phyloP scores from a whole-genome alignment of 2,888 invertebrate species.

The Caenorhabditis angaria region DNA sequence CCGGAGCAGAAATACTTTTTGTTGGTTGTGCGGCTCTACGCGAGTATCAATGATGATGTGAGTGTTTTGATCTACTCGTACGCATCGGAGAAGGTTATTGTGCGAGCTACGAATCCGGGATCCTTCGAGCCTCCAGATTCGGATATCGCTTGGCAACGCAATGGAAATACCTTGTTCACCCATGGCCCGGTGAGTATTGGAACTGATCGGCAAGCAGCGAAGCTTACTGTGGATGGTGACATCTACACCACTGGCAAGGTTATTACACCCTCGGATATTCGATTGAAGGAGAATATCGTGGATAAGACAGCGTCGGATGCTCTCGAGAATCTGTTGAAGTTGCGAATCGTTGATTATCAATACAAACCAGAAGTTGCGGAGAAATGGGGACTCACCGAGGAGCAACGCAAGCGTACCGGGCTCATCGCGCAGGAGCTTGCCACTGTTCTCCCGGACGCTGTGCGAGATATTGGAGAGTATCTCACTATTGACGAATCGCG shows the following conservation, averaged over 20 bases:
- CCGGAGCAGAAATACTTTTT: conserved; percentile 85
- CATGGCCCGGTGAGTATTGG: conserved; percentile 91
- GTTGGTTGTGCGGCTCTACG: conserved; percentile 78
- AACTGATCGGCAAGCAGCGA: conserved; percentile 84
- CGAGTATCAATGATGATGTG: conserved; percentile 73
- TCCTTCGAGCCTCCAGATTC: conserved; percentile 93
- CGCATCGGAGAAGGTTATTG: conserved; percentile 94
- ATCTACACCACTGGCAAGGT: conserved; percentile 86
- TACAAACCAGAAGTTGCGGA: conserved; percentile 82
- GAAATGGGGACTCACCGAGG: conserved; percentile 82
- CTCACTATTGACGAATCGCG: conserved; percentile 96
- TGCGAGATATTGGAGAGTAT: conserved; percentile 88
- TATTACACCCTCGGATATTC: conserved; percentile 90
- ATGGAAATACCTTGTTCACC: conserved; percentile 86
- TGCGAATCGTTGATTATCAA: conserved; percentile 88
- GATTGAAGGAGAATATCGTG: conserved; percentile 90
- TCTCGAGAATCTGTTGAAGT: conserved; percentile 86
- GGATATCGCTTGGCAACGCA: conserved; percentile 91
- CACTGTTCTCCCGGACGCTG: conserved; percentile 85
- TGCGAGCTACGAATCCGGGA: conserved; percentile 96
- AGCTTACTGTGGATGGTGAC: conserved; percentile 92
- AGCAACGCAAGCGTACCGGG: conserved; percentile 76
- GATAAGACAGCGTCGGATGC: conserved; percentile 88
- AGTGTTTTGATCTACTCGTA: conserved; percentile 78
- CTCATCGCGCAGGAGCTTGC: conserved; percentile 81